These are phyloP conservation scores for Muraenolepis orangiensis DNA, from an alignment of 2,797 vertebrate species.

Conservation along the genomic window DNA sequence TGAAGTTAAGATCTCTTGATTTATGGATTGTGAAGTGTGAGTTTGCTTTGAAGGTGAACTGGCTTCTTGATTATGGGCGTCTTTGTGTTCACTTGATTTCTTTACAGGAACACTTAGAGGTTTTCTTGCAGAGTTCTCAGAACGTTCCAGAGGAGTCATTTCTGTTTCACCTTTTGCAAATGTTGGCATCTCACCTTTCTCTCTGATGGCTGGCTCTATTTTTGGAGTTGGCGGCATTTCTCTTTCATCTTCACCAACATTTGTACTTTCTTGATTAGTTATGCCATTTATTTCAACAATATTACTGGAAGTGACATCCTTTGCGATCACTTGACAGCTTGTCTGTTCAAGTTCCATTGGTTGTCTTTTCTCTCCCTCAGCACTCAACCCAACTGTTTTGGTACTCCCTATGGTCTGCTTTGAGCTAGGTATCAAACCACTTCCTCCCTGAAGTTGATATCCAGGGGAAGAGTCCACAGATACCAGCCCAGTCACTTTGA, in stretches of 20 bases:
- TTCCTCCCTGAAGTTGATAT: conserved; percentile 16
- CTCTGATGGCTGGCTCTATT: conserved; percentile 2
- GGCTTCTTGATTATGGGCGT: conserved; percentile 19
- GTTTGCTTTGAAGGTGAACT: background rate
- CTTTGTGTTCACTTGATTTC: conserved; percentile 4
- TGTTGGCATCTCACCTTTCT: conserved; percentile 10
- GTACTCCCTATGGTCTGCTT: conserved; percentile 14
- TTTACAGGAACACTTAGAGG: background rate
- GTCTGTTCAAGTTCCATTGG: conserved; percentile 15
- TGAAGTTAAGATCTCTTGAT: background rate
- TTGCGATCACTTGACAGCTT: conserved; percentile 7
- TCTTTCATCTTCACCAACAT: conserved; percentile 7
- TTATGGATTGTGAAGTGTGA: conserved; percentile 10
- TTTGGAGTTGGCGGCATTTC: conserved; percentile 9
- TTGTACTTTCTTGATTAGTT: conserved; percentile 10
- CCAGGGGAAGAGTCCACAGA: conserved; percentile 12
- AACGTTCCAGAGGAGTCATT: conserved; percentile 15
- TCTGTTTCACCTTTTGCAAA: conserved; percentile 28
- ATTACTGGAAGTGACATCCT: conserved; percentile 1
- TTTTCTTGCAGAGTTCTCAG: conserved; percentile 10
- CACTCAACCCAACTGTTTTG: conserved; percentile 20
- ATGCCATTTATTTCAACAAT: conserved; percentile 1
- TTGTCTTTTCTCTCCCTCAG: conserved; percentile 19
- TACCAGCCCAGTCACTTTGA: conserved; percentile 40
- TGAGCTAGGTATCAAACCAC: conserved; percentile 18